phyloP scores from a whole-genome alignment of 2,888 invertebrate species.

The Yponomeuta sedellus region DNA sequence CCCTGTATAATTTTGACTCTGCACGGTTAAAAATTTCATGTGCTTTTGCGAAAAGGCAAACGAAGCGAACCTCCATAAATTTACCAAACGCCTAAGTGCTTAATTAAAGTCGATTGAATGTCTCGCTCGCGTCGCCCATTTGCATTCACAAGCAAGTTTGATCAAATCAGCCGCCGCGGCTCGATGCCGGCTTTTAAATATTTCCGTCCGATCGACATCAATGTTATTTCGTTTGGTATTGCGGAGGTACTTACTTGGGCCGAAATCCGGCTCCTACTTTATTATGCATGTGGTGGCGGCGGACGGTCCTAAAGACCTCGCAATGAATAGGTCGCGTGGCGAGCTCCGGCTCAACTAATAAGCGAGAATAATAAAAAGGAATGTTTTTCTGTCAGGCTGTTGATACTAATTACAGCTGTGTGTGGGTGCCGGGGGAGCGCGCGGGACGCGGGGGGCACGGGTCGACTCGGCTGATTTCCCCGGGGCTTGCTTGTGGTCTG shows the following conservation, averaged over 20 bases:
- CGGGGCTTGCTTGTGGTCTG: conserved; percentile 20
- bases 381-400: background rate
- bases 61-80: background rate
- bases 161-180: background rate
- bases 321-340: no score
- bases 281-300: background rate
- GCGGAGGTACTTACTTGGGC: background rate
- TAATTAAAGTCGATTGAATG: conserved; percentile 3
- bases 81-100: background rate
- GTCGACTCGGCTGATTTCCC: conserved; percentile 26
- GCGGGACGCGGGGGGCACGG: conserved; percentile 17
- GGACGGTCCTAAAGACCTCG: no score
- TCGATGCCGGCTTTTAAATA: background rate
- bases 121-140: background rate
- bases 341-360: background rate
- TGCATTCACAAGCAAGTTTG: conserved; percentile 1
- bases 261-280: background rate
- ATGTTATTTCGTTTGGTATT: background rate
- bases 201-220: background rate
- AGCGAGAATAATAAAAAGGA: background rate
- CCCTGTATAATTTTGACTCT: background rate
- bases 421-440: background rate
- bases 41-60: background rate
- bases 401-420: conserved; percentile 8
- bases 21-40: background rate